Percentiles rank a stretch among this genome's conserved stretches.
Evolutionary conservation across 2,797 vertebrate genomes (phyloP).

Genomic region (Eulemur coronatus): DNA sequence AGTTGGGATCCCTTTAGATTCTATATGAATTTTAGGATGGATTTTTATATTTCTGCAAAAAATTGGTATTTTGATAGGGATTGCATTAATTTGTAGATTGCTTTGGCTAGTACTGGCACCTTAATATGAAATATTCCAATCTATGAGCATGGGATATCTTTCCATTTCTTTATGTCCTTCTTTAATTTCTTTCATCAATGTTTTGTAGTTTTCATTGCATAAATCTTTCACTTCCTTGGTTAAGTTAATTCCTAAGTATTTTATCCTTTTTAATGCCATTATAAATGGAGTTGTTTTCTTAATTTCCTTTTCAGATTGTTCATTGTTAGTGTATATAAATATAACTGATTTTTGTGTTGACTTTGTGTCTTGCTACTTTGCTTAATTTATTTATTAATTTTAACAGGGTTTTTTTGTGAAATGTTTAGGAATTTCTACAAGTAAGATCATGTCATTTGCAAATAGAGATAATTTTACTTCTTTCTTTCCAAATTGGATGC

Average conservation of each 20-base stretch:
- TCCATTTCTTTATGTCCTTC: neutral
- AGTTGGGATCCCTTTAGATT: too few relatives aligned
- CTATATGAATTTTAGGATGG: too few relatives aligned
- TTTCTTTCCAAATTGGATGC: neutral
- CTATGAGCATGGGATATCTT: neutral
- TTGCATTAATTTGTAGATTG: neutral
- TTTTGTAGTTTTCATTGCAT: neutral
- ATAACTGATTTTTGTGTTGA: neutral
- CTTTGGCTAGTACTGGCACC: neutral
- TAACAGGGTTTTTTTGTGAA: neutral
- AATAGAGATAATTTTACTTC: neutral
- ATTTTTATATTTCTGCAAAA: too few relatives aligned
- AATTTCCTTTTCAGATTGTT: neutral
- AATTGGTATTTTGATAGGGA: too few relatives aligned
- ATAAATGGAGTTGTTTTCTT: neutral
- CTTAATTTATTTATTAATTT: neutral
- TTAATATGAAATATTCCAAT: neutral
- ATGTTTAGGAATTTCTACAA: neutral
- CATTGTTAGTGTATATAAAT: neutral
- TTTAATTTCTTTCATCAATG: neutral
- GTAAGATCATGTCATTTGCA: neutral
- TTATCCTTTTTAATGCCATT: neutral
- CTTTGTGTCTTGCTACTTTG: neutral
- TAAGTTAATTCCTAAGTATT: neutral
- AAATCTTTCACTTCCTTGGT: neutral